Evolutionary conservation across 2,797 vertebrate species (phyloP), one percentile per base, ranked within the genome.

Genomic region (Graptemys geographica): DNA sequence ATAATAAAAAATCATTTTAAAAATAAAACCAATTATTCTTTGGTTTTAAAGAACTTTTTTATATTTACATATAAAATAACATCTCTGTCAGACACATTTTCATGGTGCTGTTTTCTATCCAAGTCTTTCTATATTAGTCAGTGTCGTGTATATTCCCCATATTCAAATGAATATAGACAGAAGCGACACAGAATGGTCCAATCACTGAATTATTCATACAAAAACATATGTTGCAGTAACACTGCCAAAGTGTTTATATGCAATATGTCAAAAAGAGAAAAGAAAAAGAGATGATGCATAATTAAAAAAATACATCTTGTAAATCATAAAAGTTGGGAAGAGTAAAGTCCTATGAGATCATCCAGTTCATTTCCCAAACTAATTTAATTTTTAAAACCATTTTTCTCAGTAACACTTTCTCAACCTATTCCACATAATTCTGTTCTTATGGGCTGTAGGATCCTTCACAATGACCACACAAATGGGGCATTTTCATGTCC

Each of bases 171-270:
- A 92, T 86, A 57, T 37, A 95, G 76, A 8, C 72, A 87, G 51
- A 47, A 85, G 82, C 23, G 74, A 89, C 85, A 90, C 90, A 56
- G 89, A 80, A 95, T 93, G 92, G 86, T 94, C 84, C 56, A 92
- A 76, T 69, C 76, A 92, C 69, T 97, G 90, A 95, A 97, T 96
- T 94, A 97, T 95, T 97, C 90, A 96, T 94, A 89, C 79, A 69
- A 95, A 94, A 96, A 93, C 91, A 80, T 91, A 96, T 92, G 93
- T 90, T 96, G 87, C 53, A 88, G 81, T 90, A 91, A 96, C 84
- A 91, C 59, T 94, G 94, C 92, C 96, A 79, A 94, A 92, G 47
- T 92, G 74, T 97, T 97, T 94, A 91, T 86, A 94, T 88, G 91
- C 55, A 91, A 28, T 84, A 69, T 33, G 81, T 82, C 86, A 72